Evolutionary conservation across 2,113 vertebrate species (phyloP).

Genomic region (Microcebus lehilahytsara): DNA sequence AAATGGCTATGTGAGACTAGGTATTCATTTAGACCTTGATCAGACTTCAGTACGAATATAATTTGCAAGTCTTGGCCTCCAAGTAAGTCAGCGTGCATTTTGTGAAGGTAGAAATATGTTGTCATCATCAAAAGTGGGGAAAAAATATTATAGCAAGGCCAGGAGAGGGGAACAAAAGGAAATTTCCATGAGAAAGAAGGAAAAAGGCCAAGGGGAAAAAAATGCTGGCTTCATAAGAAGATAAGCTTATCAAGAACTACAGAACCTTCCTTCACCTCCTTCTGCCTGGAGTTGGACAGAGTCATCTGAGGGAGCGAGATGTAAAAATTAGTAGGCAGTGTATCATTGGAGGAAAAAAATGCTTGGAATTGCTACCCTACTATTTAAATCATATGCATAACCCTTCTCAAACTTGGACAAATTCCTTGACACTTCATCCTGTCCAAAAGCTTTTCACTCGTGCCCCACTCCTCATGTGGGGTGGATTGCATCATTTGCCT

Average conservation of each 20-base stretch:
- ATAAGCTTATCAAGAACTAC: neutral
- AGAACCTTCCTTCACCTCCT: neutral
- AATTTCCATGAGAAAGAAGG: neutral
- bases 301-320: neutral
- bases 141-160: neutral
- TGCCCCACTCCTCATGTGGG: neutral
- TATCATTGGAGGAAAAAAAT: neutral
- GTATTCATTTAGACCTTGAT: neutral
- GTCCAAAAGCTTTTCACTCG: neutral
- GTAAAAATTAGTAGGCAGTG: neutral
- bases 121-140: neutral
- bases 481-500: neutral
- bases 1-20: neutral
- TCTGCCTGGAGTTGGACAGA: neutral
- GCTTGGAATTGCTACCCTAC: neutral
- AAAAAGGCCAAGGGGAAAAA: neutral
- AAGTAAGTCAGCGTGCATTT: neutral
- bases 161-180: neutral
- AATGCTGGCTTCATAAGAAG: neutral
- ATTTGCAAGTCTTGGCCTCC: neutral
- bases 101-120: neutral
- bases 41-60: neutral
- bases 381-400: neutral
- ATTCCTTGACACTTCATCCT: neutral
- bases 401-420: neutral